A percentile compares a stretch with the other conserved stretches of the same genome.
phyloP scores from a whole-genome alignment of 1,140 invertebrate genomes.

The Lethocerus indicus region DNA sequence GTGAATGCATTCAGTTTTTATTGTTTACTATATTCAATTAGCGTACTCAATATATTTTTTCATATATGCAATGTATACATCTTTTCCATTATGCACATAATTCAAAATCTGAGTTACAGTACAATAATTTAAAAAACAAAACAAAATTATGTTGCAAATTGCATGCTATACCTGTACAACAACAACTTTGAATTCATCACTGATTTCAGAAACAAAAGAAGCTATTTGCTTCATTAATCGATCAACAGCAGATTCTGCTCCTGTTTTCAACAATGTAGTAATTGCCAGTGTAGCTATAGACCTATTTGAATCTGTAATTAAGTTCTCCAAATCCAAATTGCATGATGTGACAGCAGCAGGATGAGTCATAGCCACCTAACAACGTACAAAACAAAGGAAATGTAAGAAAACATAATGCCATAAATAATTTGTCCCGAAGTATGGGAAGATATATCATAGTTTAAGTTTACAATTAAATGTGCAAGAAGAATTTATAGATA shows the following conservation, averaged over 20 bases:
- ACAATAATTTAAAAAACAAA: neutral
- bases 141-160: neutral
- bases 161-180: conserved; percentile 60
- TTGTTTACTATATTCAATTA: neutral
- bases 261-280: conserved; percentile 93
- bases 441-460: neutral
- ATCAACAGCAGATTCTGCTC: conserved; percentile 91
- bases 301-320: conserved; percentile 92
- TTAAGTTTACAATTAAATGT: neutral
- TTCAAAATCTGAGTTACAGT: neutral
- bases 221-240: conserved; percentile 97
- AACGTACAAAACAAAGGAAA: neutral
- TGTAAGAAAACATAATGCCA: neutral
- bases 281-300: conserved; percentile 97
- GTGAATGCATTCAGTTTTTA: conserved; percentile 11
- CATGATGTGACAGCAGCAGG: conserved; percentile 92
- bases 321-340: conserved; percentile 90
- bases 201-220: conserved; percentile 94
- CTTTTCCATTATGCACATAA: conserved; percentile 1
- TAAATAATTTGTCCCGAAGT: neutral
- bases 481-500: neutral
- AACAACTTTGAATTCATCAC: conserved; percentile 98
- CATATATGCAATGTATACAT: neutral
- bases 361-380: conserved; percentile 66
- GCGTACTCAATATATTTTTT: too few relatives aligned